Percentiles rank a stretch among this genome's conserved stretches.
Evolutionary conservation across 1,140 invertebrate genomes (phyloP).

Genomic region (Hermetia illucens): DNA sequence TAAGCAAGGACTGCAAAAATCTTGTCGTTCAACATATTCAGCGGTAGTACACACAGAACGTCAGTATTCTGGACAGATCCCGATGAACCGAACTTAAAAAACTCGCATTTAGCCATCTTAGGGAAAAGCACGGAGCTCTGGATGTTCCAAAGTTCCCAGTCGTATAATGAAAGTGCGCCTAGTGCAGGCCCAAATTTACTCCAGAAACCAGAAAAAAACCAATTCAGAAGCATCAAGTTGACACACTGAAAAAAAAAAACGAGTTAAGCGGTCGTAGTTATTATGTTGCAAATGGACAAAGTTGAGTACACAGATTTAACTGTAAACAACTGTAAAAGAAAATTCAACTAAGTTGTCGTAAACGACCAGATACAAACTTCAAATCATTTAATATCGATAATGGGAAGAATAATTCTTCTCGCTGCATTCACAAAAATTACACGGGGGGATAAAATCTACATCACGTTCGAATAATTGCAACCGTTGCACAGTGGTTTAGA

Average conservation of each 20-base stretch:
- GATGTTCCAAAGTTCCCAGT: slow-evolving; percentile 31
- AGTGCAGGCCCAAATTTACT: slow-evolving; percentile 50
- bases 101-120: slow-evolving; percentile 66
- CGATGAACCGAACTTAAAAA: slow-evolving; percentile 46
- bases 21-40: slow-evolving; percentile 70
- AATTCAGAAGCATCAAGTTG: slow-evolving; percentile 47
- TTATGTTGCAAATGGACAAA: too few species aligned
- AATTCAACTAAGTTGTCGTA: too few species aligned
- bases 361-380: too few species aligned
- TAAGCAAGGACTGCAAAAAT: slow-evolving; percentile 68
- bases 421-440: too few species aligned
- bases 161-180: slow-evolving; percentile 27
- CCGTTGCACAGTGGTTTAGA: too few species aligned
- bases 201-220: slow-evolving; percentile 62
- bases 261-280: too few species aligned
- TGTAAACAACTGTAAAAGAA: too few species aligned
- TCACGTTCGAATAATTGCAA: too few species aligned
- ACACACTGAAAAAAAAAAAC: slow-evolving; percentile 31
- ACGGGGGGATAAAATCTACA: too few species aligned
- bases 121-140: slow-evolving; percentile 49
- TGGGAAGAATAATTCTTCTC: too few species aligned
- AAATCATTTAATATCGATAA: too few species aligned
- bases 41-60: slow-evolving; percentile 53
- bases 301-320: too few species aligned
- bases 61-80: slow-evolving; percentile 45